These are phyloP conservation scores for Hystrix cristata DNA, from an alignment of 2,113 vertebrate species.

Conservation along the genomic window DNA sequence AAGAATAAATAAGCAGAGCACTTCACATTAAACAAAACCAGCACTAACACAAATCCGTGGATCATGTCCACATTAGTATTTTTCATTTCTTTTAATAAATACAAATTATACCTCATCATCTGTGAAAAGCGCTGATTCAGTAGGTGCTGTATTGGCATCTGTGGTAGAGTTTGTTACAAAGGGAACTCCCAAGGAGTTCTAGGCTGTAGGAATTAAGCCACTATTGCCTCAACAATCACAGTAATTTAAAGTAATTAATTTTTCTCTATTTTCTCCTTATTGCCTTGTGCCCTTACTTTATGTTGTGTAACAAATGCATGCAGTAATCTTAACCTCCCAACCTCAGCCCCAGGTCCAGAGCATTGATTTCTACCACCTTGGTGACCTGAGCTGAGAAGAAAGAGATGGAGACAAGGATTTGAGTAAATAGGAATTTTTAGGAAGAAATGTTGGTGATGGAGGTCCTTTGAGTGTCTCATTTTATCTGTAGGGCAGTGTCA, in stretches of 20 bases:
- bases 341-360: neutral
- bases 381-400: neutral
- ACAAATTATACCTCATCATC: constrained; percentile 10
- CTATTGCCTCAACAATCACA: neutral
- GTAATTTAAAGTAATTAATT: constrained; percentile 31
- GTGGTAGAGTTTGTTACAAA: neutral
- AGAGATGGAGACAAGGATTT: neutral
- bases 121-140: neutral
- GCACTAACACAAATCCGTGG: neutral
- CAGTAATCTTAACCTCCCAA: neutral
- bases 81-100: constrained; percentile 54
- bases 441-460: neutral
- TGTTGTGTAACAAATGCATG: neutral
- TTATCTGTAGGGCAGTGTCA: neutral
- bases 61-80: neutral
- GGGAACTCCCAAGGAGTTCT: neutral
- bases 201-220: neutral
- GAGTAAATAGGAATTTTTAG: neutral
- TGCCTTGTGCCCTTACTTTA: neutral
- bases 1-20: neutral
- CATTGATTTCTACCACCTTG: neutral
- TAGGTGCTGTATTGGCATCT: neutral
- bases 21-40: neutral
- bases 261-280: neutral
- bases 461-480: neutral